A percentile compares a stretch with the other conserved stretches of the same genome.
These are phyloP conservation scores for Argyresthia goedartella DNA, from an alignment of 2,888 invertebrate genomes.

Conservation along the genomic window DNA sequence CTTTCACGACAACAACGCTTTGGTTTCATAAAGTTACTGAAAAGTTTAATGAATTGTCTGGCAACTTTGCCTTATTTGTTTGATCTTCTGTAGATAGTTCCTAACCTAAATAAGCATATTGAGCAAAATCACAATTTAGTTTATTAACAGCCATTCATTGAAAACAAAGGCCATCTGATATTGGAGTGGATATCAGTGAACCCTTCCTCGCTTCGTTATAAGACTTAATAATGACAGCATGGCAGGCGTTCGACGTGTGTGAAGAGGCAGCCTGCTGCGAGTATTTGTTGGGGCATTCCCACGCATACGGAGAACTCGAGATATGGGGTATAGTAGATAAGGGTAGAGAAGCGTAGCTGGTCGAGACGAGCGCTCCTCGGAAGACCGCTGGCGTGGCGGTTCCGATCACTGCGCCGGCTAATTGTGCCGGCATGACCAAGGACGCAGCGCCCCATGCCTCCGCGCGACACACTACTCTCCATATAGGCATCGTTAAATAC, in stretches of 20 bases:
- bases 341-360: neutral
- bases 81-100: no score
- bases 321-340: neutral
- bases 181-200: no score
- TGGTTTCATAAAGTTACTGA: no score
- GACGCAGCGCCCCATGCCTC: constrained; percentile 17
- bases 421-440: constrained; percentile 44
- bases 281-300: constrained; percentile 1
- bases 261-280: neutral
- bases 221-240: neutral
- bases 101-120: no score
- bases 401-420: constrained; percentile 60
- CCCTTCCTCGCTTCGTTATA: no score
- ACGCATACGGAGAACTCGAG: neutral
- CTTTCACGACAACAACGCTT: no score
- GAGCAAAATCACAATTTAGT: no score
- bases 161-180: no score
- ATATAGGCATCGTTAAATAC: neutral
- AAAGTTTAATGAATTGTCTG: no score
- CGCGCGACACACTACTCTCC: constrained; percentile 1
- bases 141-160: no score
- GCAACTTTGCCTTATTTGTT: no score
- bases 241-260: neutral
- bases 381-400: constrained; percentile 22
- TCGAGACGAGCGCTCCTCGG: neutral